Evolutionary conservation across 2,797 vertebrate genomes (phyloP).

Genomic region (Pelochelys cantorii): DNA sequence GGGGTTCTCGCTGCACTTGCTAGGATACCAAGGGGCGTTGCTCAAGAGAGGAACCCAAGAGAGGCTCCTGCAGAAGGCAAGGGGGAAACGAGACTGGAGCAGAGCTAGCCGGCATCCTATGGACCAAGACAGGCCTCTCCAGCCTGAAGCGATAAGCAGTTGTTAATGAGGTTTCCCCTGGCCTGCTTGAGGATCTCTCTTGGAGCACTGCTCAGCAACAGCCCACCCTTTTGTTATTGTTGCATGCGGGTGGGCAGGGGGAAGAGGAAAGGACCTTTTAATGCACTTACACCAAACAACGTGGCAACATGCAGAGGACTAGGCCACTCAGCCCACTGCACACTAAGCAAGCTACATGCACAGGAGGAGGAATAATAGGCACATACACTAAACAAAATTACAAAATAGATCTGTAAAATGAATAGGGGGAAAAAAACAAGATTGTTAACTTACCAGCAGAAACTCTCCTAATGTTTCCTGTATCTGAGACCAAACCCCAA

Average conservation of each 20-base stretch:
- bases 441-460: conserved; percentile 18
- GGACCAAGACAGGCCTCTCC: background rate
- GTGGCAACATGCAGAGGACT: conserved; percentile 26
- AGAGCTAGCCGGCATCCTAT: background rate
- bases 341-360: conserved; percentile 58
- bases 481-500: background rate
- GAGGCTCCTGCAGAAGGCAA: background rate
- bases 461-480: background rate
- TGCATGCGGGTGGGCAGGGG: background rate
- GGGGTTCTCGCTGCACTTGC: rapidly evolving
- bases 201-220: background rate
- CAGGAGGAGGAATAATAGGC: conserved; percentile 26
- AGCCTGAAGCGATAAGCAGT: background rate
- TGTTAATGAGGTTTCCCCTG: background rate
- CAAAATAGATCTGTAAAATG: conserved; percentile 85
- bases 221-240: rapidly evolving
- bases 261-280: background rate
- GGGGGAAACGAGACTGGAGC: background rate
- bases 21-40: background rate
- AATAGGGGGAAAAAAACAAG: conserved; percentile 18
- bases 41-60: background rate
- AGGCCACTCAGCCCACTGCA: conserved; percentile 26
- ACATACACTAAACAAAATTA: conserved; percentile 91
- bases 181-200: background rate
- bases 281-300: background rate